Percentiles rank a stretch among this genome's conserved stretches.
phyloP scores from a whole-genome alignment of 2,888 invertebrate species.

The Leucoma salicis region DNA sequence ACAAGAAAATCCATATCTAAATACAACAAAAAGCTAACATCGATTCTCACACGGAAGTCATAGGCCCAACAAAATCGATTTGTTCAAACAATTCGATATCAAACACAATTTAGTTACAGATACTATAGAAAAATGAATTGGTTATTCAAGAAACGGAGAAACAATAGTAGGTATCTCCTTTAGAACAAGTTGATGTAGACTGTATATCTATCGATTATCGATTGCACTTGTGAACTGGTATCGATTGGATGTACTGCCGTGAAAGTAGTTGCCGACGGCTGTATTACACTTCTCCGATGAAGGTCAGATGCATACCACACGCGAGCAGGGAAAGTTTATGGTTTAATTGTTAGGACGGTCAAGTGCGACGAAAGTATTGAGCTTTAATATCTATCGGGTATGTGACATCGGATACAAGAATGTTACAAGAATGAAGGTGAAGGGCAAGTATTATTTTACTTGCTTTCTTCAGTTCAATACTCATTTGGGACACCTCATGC shows the following conservation, averaged over 20 bases:
- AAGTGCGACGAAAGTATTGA: slow-evolving; percentile 58
- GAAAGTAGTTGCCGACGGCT: slow-evolving; percentile 63
- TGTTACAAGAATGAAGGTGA: too few species aligned
- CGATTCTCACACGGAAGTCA: slow-evolving; percentile 29
- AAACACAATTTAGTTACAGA: slow-evolving; percentile 27
- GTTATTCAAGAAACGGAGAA: slow-evolving; percentile 9
- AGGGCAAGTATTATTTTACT: too few species aligned
- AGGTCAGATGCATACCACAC: slow-evolving; percentile 55
- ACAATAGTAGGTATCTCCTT: background rate
- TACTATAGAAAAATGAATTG: slow-evolving; percentile 18
- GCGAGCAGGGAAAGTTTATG: slow-evolving; percentile 67
- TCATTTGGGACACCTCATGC: too few species aligned
- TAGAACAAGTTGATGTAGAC: slow-evolving; percentile 5
- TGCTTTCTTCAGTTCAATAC: too few species aligned
- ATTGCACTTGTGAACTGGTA: slow-evolving; percentile 11
- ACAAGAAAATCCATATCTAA: slow-evolving; percentile 4
- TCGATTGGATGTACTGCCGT: slow-evolving; percentile 41
- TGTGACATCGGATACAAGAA: too few species aligned
- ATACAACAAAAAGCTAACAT: slow-evolving; percentile 8
- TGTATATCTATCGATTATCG: slow-evolving; percentile 15
- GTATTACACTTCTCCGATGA: slow-evolving; percentile 55
- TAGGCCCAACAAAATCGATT: slow-evolving; percentile 23
- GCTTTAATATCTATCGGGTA: slow-evolving; percentile 16
- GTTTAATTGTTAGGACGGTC: slow-evolving; percentile 59
- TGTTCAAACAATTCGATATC: slow-evolving; percentile 21